Evolutionary conservation across 2,113 vertebrate genomes (phyloP).

Genomic region (Bubo bubo): DNA sequence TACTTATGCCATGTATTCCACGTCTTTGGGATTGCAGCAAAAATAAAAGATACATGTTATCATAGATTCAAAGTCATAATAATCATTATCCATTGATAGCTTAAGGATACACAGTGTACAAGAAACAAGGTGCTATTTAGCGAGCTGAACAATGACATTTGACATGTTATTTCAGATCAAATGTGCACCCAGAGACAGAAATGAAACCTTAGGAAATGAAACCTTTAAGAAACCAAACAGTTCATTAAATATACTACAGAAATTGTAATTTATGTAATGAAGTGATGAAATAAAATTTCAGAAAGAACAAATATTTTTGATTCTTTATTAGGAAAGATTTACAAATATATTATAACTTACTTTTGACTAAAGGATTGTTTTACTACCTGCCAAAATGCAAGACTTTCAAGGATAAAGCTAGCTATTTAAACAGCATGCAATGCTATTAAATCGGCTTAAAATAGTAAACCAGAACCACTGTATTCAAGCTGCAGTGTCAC

Average conservation of each 20-base stretch:
- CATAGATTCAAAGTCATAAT: background rate
- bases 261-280: background rate
- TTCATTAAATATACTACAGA: background rate
- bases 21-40: slow-evolving; percentile 10
- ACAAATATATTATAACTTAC: background rate
- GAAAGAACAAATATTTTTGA: background rate
- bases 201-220: background rate
- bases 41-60: background rate
- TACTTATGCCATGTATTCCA: slow-evolving; percentile 16
- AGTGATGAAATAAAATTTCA: background rate
- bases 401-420: background rate
- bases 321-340: background rate
- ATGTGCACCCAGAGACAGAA: background rate
- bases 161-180: background rate
- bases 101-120: background rate
- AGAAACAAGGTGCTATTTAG: background rate
- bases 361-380: background rate
- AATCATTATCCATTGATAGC: background rate
- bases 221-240: background rate
- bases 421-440: background rate
- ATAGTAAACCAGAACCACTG: background rate
- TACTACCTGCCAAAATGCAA: background rate
- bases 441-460: background rate
- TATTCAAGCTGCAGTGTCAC: background rate
- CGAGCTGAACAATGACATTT: background rate